Percentiles rank a stretch among this genome's conserved stretches.
phyloP scores from a whole-genome alignment of 2,113 vertebrate species.

The Microtus montanus region DNA sequence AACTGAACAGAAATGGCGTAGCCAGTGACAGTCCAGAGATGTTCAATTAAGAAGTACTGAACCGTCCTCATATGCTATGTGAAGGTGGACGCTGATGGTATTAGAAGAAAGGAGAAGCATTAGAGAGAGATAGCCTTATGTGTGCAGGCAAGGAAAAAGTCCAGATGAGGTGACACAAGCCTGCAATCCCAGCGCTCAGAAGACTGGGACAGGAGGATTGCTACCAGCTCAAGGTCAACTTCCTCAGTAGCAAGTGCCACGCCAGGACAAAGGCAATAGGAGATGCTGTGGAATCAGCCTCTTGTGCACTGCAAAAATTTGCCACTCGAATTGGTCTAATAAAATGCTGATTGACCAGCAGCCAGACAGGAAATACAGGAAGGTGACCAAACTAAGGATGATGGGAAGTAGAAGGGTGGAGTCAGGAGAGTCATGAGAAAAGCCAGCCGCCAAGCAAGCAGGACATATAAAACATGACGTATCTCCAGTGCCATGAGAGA shows the following conservation, averaged over 20 bases:
- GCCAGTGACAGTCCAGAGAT: not conserved
- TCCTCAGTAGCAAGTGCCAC: not conserved
- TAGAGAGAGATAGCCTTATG: not conserved
- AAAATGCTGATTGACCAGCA: too few relatives aligned
- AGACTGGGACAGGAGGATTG: not conserved
- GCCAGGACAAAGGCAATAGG: not conserved
- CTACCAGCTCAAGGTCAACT: not conserved
- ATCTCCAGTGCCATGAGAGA: not conserved
- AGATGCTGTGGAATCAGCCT: too few relatives aligned
- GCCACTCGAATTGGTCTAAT: too few relatives aligned
- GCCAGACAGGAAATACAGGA: too few relatives aligned
- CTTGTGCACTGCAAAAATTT: not conserved
- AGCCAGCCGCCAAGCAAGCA: too few relatives aligned
- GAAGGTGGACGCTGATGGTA: not conserved
- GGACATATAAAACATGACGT: not conserved
- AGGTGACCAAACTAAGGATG: too few relatives aligned
- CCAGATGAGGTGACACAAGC: not conserved
- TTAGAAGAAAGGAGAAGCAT: not conserved
- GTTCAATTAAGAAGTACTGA: not conserved
- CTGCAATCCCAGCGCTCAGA: not conserved
- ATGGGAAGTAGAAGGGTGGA: too few relatives aligned
- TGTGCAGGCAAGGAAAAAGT: not conserved
- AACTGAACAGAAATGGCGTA: not conserved
- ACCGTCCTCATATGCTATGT: not conserved
- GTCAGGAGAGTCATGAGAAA: too few relatives aligned